phyloP scores from a whole-genome alignment of 2,888 invertebrate species.

The Andrena fulva region DNA sequence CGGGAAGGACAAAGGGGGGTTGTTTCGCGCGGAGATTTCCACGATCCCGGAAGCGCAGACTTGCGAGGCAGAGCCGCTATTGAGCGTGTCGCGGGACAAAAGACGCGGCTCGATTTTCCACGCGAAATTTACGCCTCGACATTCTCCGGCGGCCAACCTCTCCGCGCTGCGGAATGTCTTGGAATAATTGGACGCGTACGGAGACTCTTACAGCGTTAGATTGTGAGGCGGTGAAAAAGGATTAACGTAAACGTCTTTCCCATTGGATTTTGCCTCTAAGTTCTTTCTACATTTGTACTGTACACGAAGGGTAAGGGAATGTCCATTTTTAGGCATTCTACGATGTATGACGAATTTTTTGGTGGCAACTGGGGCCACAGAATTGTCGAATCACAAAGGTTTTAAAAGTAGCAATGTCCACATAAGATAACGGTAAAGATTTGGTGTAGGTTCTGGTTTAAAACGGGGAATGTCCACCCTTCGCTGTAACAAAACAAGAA shows the following conservation, averaged over 20 bases:
- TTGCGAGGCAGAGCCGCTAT: conserved; percentile 3
- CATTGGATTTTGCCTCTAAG: not conserved
- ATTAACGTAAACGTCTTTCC: not conserved
- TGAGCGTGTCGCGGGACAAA: not conserved
- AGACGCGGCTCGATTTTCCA: not conserved
- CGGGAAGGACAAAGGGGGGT: conserved; percentile 29
- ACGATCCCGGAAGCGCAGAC: conserved; percentile 13
- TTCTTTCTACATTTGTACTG: too few species aligned
- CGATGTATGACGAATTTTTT: too few species aligned
- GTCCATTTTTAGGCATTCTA: too few species aligned
- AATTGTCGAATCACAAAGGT: too few species aligned
- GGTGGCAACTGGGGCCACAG: too few species aligned
- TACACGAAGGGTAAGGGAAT: too few species aligned
- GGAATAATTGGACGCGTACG: not conserved
- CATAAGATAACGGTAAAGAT: too few species aligned
- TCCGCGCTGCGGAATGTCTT: not conserved
- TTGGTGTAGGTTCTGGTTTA: too few species aligned
- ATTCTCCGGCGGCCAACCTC: not conserved
- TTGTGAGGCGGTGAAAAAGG: not conserved
- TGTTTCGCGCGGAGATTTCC: conserved; percentile 25
- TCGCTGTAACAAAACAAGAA: too few species aligned
- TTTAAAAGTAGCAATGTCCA: too few species aligned
- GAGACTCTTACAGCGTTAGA: not conserved
- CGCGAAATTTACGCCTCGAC: not conserved
- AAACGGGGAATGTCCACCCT: too few species aligned